Percentiles rank a stretch among this genome's conserved stretches.
phyloP scores from a whole-genome alignment of 2,113 vertebrate species.

The Dipodomys stephensi region DNA sequence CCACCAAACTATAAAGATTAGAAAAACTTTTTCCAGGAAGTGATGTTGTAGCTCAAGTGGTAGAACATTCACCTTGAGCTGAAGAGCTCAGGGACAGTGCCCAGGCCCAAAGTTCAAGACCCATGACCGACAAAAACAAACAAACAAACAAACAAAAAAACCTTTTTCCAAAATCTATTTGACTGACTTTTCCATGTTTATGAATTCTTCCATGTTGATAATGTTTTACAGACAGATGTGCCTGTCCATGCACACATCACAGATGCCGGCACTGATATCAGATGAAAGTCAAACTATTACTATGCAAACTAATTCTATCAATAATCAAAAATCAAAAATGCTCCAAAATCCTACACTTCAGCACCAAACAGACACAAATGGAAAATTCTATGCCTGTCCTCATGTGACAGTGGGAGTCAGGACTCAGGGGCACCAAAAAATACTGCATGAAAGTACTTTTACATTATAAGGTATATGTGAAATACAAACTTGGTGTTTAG shows the following conservation, averaged over 20 bases:
- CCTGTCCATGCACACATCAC: background rate
- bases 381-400: background rate
- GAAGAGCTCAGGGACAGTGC: too few relatives aligned
- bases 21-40: background rate
- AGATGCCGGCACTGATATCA: background rate
- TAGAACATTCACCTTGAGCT: too few relatives aligned
- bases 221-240: background rate
- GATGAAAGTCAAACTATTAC: background rate
- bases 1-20: constrained; percentile 12
- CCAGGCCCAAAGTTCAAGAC: too few relatives aligned
- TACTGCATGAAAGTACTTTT: background rate
- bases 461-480: background rate
- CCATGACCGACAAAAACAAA: too few relatives aligned
- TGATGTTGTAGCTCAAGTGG: too few relatives aligned
- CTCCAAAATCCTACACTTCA: background rate
- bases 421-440: background rate
- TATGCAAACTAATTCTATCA: background rate
- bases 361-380: background rate
- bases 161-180: background rate
- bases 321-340: background rate
- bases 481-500: background rate
- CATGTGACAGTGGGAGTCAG: background rate
- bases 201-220: constrained; percentile 34
- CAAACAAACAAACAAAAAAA: too few relatives aligned
- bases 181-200: background rate